phyloP scores from a whole-genome alignment of 1,140 invertebrate species.

The Antheraea pernyi region DNA sequence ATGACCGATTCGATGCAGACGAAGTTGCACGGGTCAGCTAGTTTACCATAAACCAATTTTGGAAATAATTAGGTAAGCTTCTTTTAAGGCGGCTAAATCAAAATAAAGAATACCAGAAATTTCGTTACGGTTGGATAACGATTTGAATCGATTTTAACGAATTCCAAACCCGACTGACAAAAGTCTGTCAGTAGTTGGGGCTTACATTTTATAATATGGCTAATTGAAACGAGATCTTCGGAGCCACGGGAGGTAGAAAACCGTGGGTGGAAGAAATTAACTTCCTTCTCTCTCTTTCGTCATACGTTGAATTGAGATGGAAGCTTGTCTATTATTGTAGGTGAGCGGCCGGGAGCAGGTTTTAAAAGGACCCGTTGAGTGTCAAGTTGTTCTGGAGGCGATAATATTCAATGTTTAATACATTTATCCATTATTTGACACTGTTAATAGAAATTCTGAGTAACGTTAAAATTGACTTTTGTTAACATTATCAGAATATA shows the following conservation, averaged over 20 bases:
- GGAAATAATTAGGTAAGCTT: no score
- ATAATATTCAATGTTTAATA: conserved; percentile 12
- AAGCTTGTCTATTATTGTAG: conserved; percentile 27
- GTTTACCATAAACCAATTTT: no score
- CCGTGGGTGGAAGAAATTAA: conserved; percentile 47
- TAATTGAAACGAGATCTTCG: conserved; percentile 61
- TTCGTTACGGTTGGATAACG: not conserved
- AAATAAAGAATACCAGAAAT: no score
- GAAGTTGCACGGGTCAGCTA: no score
- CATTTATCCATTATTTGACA: conserved; percentile 6
- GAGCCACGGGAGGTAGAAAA: conserved; percentile 40
- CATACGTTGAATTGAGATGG: conserved; percentile 22
- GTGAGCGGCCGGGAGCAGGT: conserved; percentile 21
- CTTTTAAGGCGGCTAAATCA: no score
- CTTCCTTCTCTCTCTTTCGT: conserved; percentile 33
- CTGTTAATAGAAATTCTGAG: not conserved
- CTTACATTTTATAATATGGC: conserved; percentile 32
- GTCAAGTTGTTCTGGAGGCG: conserved; percentile 7
- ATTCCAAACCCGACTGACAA: not conserved
- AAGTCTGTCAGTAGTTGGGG: conserved; percentile 3
- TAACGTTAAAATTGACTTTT: not conserved
- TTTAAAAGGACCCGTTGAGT: conserved; percentile 16
- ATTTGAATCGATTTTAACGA: not conserved
- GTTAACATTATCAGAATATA: not conserved
- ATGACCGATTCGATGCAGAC: no score